A percentile compares a stretch with the other conserved stretches of the same genome.
phyloP scores from a whole-genome alignment of 2,888 invertebrate genomes.

The Napeogenes inachia region DNA sequence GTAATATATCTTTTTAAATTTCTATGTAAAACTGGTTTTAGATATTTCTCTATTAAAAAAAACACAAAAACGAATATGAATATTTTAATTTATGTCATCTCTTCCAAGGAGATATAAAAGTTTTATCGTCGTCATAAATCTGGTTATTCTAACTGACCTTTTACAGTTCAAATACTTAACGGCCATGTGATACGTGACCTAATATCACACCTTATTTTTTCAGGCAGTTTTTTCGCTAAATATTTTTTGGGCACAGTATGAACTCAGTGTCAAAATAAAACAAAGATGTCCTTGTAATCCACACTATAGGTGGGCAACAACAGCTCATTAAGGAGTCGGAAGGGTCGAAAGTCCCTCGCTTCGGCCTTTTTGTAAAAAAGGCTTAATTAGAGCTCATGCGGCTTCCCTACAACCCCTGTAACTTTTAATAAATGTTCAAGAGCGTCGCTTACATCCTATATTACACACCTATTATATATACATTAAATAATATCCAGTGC shows the following conservation, averaged over 20 bases:
- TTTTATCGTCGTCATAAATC: background rate
- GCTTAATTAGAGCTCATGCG: constrained; percentile 77
- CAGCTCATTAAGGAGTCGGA: constrained; percentile 75
- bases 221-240: no score
- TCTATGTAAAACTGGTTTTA: no score
- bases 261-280: constrained; percentile 55
- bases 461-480: constrained; percentile 2
- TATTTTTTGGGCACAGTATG: background rate
- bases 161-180: background rate
- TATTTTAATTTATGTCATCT: no score
- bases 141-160: background rate
- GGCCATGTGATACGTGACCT: no score
- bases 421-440: constrained; percentile 77
- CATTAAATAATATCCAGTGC: constrained; percentile 1
- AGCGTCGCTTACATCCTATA: constrained; percentile 51
- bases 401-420: constrained; percentile 75
- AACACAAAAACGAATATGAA: no score
- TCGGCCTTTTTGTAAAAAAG: constrained; percentile 72
- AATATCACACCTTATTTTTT: no score
- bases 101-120: background rate
- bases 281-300: constrained; percentile 60
- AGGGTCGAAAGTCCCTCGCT: constrained; percentile 70
- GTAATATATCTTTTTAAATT: no score
- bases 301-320: constrained; percentile 62
- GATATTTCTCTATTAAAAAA: no score